These are phyloP conservation scores for Pristiophorus japonicus DNA, from an alignment of 2,113 vertebrate genomes.

Conservation along the genomic window DNA sequence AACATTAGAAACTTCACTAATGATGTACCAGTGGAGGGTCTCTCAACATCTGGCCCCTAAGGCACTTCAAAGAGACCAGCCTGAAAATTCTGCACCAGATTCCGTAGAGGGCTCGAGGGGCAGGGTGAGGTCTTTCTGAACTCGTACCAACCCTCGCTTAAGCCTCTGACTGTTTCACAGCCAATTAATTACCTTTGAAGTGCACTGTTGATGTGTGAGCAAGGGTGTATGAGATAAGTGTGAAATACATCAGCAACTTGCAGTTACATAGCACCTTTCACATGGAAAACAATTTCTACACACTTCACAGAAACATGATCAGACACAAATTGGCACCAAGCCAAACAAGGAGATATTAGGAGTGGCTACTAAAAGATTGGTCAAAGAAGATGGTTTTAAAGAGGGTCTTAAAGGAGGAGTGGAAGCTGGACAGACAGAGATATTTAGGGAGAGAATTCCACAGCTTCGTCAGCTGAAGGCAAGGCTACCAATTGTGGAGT, in stretches of 20 bases:
- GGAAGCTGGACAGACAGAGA: background rate
- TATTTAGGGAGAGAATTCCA: background rate
- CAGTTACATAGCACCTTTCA: background rate
- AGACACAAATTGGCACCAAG: background rate
- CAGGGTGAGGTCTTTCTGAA: background rate
- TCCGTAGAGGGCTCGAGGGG: background rate
- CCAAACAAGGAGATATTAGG: background rate
- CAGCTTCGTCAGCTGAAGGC: background rate
- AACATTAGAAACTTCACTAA: background rate
- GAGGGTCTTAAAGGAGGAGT: background rate
- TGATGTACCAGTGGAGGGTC: background rate
- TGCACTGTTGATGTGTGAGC: background rate
- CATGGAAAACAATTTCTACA: background rate
- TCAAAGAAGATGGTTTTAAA: background rate
- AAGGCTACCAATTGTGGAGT: too few relatives aligned
- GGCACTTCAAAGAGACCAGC: background rate
- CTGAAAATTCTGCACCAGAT: background rate
- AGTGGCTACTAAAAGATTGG: background rate
- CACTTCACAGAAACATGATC: background rate
- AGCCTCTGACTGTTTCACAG: background rate
- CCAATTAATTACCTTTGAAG: background rate
- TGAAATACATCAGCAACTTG: background rate
- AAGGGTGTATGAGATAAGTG: background rate
- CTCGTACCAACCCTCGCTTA: background rate
- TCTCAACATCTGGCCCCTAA: background rate